Evolutionary conservation across 2,888 invertebrate species (phyloP), one percentile per base, ranked within the genome.

Genomic region (Homarus gammarus): DNA sequence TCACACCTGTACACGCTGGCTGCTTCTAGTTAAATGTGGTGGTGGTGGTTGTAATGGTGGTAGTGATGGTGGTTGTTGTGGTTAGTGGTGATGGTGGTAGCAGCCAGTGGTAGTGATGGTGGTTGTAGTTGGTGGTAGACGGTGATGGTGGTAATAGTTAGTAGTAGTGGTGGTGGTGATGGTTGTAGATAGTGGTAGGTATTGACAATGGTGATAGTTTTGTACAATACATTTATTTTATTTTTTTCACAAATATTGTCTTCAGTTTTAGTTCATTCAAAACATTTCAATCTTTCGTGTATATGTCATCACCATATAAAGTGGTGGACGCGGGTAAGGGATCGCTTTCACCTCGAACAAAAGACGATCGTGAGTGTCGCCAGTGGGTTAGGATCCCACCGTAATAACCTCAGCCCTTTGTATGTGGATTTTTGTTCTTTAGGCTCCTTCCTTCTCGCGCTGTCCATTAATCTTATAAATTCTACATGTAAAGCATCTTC

Each of bases 341-440:
- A 85, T 85, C 64, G 77, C 44, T 77, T 75, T 64, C 33, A 31
- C 38, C 44, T 18, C 77, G 38, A 31, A 85, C 85, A 85, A 85
- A 77, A 64, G 85, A 61, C 12, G 85, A 75, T 64, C 85, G 85
- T 85, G 85, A 51, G 85, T 61, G 61, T 33, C 33, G 33, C 33
- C 75, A 27, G 36, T 27, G 64, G 77, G 18, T 33, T 44, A 61
- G 85, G 85, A 85, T 85, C 64, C 56, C 44, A 64, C 72, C 49
- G 72, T 36, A 83, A 83, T 83, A 83, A 83, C 49, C 83, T 83
- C 33, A 33, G 44, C 64, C 70, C n/a, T 83, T 83, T 83, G 83
- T 83, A 33, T 49, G 49, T 40, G 83, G 83, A 83, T 83, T 70
- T n/a, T 40, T 49, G 83, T 83, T 68, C 83, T 44, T 83, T 83